Evolutionary conservation across 2,888 invertebrate genomes (phyloP).

Genomic region (Drosophila vallismaia): DNA sequence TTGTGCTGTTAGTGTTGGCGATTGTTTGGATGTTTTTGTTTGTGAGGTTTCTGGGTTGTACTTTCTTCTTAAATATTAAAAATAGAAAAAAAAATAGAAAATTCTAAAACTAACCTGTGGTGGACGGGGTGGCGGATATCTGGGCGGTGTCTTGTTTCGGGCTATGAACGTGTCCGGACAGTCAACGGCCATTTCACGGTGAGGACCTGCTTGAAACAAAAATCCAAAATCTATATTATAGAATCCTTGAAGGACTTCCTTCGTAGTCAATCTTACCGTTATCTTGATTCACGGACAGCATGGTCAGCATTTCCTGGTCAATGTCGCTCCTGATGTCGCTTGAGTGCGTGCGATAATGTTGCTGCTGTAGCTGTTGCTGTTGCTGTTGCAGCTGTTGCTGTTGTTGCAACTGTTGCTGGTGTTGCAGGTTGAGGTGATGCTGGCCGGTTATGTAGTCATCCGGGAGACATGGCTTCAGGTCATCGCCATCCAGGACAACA

Average conservation of each 20-base stretch:
- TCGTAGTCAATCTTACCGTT: conserved; percentile 84
- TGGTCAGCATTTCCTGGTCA: conserved; percentile 91
- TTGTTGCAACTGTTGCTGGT: conserved; percentile 67
- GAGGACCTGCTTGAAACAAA: conserved; percentile 88
- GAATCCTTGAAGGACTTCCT: too few relatives aligned
- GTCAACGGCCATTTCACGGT: conserved; percentile 99
- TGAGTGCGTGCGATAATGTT: conserved; percentile 85
- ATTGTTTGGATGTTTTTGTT: background rate
- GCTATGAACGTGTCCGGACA: conserved; percentile 97
- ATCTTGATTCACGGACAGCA: conserved; percentile 88
- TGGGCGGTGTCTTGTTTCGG: conserved; percentile 94
- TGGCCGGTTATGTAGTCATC: conserved; percentile 85
- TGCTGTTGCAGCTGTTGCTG: conserved; percentile 63
- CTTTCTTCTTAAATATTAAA: background rate
- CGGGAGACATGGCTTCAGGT: conserved; percentile 86
- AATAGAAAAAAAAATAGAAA: background rate
- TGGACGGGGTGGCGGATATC: conserved; percentile 93
- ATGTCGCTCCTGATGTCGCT: conserved; percentile 82
- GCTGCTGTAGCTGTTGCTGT: conserved; percentile 54
- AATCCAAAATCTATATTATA: too few relatives aligned
- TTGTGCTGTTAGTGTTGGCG: conserved; percentile 2
- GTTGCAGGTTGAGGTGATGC: conserved; percentile 66
- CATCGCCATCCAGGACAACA: conserved; percentile 91
- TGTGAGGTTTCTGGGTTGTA: background rate
- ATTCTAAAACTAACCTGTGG: conserved; percentile 85